These are phyloP conservation scores for Alsophila aescularia DNA, from an alignment of 2,888 invertebrate genomes.

Conservation along the genomic window DNA sequence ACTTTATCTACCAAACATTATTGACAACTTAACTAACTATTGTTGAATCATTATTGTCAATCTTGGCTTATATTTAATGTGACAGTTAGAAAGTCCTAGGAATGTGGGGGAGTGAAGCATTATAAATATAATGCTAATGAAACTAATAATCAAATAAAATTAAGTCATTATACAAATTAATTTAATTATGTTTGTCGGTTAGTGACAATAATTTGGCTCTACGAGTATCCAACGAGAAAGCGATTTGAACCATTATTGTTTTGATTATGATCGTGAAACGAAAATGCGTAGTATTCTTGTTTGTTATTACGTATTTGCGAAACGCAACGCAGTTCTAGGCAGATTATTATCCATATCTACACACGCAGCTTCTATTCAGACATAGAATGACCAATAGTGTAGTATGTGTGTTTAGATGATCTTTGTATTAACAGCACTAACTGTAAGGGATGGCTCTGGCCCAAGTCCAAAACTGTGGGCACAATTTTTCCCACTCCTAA, in stretches of 20 bases:
- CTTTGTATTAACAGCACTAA: slow-evolving; percentile 4
- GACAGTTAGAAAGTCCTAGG: background rate
- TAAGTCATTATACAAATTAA: background rate
- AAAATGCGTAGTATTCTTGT: slow-evolving; percentile 17
- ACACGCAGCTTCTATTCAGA: background rate
- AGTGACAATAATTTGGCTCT: background rate
- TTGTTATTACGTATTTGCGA: slow-evolving; percentile 13
- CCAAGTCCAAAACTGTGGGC: slow-evolving; percentile 19
- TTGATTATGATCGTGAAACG: background rate
- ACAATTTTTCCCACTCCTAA: no score
- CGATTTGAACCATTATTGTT: slow-evolving; percentile 2
- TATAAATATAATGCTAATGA: background rate
- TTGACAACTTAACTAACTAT: no score
- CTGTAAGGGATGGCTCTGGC: slow-evolving; percentile 8
- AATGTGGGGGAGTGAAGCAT: background rate
- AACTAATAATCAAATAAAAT: background rate
- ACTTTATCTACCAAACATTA: no score
- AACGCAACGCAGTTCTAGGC: slow-evolving; percentile 9
- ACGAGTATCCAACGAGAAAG: background rate
- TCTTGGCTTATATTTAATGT: background rate
- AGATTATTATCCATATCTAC: background rate
- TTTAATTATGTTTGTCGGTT: background rate
- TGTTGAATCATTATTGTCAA: background rate
- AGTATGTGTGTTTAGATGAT: slow-evolving; percentile 1
- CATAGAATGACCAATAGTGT: slow-evolving; percentile 7